Evolutionary conservation across 2,113 vertebrate genomes (phyloP), one percentile per base, ranked within the genome.

Genomic region (Anthoscopus minutus): DNA sequence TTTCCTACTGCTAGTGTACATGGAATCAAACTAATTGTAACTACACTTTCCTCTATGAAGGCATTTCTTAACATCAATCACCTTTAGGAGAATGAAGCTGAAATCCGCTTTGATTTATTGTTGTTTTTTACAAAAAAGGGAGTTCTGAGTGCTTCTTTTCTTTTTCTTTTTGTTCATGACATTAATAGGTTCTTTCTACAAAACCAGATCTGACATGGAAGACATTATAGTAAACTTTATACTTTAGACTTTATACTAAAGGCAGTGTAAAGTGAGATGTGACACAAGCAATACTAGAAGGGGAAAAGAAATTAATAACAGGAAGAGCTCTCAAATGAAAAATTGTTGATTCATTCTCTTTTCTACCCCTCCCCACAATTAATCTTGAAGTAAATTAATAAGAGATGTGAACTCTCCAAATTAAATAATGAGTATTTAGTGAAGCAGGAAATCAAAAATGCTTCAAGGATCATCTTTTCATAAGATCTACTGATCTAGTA

Each of bases 371-470:
- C 42, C 11, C 8, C 67, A 21, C 42, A 72, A 89, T 94, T 94
- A 97, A 94, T 93, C 79, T 42, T 67, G 60, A 94, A 93, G 78
- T 82, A 69, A 88, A 86, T 93, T 97, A 94, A 85, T 95, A 84
- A 64, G 56, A 90, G 66, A 96, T 65, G 33, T 84, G 47, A 93
- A 67, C 81, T 93, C 82, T 91, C 69, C 76, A 90, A 53, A 96
- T 95, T 93, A 96, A 96, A 96, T 91, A 76, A 42, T 60, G 79
- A 73, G 44, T 83, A 76, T 79, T 65, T 64, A 53, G 57, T 91
- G 95, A 97, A 97, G 96, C 22, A 65, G 71, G 88, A 97, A 88
- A 97, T 84, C 77, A 81, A 91, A 95, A 95, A 73, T 95, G n/a
- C 53, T 87, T 86, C 64, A 87, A 80, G 70, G 82, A 92, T 97